Evolutionary conservation across 1,140 invertebrate species (phyloP).

Genomic region (Caenorhabditis inopinata): DNA sequence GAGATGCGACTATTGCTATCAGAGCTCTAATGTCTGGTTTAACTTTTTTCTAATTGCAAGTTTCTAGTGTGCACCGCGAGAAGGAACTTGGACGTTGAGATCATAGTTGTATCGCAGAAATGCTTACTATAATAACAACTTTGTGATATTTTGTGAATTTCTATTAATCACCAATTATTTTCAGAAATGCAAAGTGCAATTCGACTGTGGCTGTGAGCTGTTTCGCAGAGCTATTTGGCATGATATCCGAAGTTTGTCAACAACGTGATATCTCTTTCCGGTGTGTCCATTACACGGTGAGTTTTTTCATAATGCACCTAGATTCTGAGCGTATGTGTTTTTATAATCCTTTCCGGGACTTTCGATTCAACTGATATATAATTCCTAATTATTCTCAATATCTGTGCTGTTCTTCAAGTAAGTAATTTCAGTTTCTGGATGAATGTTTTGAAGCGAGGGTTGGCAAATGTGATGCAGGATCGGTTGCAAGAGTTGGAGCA

Average conservation of each 20-base stretch:
- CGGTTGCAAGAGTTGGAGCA: slow-evolving; percentile 25
- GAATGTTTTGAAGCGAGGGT: slow-evolving; percentile 40
- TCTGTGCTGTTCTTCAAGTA: background rate
- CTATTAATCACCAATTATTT: too few relatives aligned
- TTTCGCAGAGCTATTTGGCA: slow-evolving; percentile 39
- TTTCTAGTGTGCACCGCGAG: too few relatives aligned
- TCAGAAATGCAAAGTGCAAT: slow-evolving; percentile 38
- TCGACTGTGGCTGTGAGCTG: slow-evolving; percentile 27
- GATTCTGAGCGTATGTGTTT: background rate
- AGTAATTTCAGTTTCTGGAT: slow-evolving; percentile 44
- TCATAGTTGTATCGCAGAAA: too few relatives aligned
- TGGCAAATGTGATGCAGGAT: slow-evolving; percentile 20
- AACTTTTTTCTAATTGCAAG: too few relatives aligned
- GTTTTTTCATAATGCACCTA: background rate
- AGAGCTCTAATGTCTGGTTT: too few relatives aligned
- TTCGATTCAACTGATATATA: background rate
- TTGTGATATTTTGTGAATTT: too few relatives aligned
- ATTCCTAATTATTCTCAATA: background rate
- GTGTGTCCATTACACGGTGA: slow-evolving; percentile 44
- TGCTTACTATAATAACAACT: too few relatives aligned
- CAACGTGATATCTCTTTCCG: slow-evolving; percentile 25
- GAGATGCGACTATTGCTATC: too few relatives aligned
- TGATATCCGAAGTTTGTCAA: slow-evolving; percentile 39
- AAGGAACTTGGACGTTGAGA: background rate
- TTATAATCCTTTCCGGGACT: background rate